Evolutionary conservation across 2,113 vertebrate species (phyloP).

Genomic region (Rutilus rutilus): DNA sequence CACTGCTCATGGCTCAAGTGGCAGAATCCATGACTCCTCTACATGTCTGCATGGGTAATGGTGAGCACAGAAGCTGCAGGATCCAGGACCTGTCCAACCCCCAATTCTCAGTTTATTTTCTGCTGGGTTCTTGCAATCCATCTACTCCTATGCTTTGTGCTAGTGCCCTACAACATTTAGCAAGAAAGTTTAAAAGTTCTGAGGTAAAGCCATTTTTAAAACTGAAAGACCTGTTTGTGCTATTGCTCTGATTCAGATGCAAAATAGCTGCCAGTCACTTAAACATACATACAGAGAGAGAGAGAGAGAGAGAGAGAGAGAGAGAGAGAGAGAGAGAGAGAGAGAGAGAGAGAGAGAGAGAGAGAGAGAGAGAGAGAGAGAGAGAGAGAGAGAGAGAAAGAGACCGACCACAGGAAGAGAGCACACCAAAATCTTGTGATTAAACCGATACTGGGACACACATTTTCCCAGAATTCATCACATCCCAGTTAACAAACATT

Average conservation of each 20-base stretch:
- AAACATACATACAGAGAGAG: background rate
- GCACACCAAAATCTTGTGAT: background rate
- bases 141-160: background rate
- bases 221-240: background rate
- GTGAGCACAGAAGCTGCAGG: background rate
- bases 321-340: too few species aligned
- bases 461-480: too few species aligned
- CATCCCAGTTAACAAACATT: too few species aligned
- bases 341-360: too few species aligned
- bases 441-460: background rate
- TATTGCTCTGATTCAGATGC: conserved; percentile 1
- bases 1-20: background rate
- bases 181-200: background rate
- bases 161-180: background rate
- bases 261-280: conserved; percentile 1
- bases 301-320: conserved; percentile 8
- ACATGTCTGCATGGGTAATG: background rate
- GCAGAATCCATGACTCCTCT: background rate
- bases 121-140: background rate
- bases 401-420: background rate
- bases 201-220: background rate
- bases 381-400: too few species aligned
- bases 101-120: background rate
- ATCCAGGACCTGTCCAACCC: background rate
- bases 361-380: too few species aligned